Evolutionary conservation across 2,888 invertebrate species (phyloP).

Genomic region (Dorcus hopei): DNA sequence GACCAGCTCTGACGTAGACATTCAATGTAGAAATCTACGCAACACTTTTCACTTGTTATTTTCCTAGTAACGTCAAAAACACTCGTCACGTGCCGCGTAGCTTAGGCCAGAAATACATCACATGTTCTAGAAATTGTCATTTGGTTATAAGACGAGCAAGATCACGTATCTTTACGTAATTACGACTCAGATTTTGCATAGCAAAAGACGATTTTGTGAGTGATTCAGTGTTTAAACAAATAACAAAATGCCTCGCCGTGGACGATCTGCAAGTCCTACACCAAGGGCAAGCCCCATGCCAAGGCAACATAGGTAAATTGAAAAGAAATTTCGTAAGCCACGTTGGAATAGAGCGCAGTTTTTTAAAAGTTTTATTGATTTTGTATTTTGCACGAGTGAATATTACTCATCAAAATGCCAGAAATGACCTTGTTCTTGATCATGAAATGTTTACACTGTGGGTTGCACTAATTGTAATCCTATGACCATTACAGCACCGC

Average conservation of each 20-base stretch:
- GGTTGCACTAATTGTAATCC: no score
- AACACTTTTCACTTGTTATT: neutral
- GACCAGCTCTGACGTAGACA: neutral
- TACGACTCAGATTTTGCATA: neutral
- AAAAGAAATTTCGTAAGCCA: no score
- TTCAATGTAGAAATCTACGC: neutral
- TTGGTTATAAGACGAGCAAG: constrained; percentile 9
- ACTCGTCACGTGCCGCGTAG: neutral
- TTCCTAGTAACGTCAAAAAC: neutral
- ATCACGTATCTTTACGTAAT: constrained; percentile 13
- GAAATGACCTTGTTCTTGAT: no score
- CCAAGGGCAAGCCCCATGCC: constrained; percentile 52
- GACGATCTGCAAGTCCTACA: constrained; percentile 65
- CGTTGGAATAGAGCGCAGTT: no score
- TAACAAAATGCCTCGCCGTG: constrained; percentile 68
- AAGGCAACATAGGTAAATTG: constrained; percentile 29
- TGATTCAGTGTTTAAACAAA: neutral
- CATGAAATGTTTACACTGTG: no score
- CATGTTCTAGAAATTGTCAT: constrained; percentile 17
- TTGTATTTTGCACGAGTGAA: no score
- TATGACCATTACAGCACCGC: constrained; percentile 12
- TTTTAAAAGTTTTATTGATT: no score
- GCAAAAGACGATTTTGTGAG: neutral
- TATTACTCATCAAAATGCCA: no score
- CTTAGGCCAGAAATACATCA: constrained; percentile 6